Conservation (phyloP, 2,113 vertebrate genomes). For the Athene noctua region DNA sequence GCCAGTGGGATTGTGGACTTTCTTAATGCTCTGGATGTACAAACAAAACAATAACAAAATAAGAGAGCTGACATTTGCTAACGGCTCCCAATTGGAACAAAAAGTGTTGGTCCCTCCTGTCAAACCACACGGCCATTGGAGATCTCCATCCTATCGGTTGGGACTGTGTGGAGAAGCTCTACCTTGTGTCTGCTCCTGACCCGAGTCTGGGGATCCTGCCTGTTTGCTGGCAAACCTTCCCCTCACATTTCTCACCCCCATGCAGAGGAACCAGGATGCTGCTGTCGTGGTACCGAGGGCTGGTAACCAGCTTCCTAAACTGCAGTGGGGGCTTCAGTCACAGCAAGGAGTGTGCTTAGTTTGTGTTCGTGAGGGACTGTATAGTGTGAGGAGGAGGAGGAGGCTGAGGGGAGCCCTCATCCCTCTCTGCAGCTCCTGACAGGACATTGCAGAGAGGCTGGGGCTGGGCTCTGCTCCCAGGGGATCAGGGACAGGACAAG, state of each 20-base stretch:
- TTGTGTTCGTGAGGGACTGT: neutral
- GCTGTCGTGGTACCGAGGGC: neutral
- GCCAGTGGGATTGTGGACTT: neutral
- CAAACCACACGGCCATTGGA: neutral
- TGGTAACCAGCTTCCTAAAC: neutral
- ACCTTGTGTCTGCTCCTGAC: neutral
- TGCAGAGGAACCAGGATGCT: neutral
- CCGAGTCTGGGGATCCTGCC: accelerated
- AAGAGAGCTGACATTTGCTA: neutral
- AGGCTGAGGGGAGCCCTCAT: no score
- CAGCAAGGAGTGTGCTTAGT: neutral
- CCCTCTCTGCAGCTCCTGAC: no score
- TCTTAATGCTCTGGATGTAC: neutral
- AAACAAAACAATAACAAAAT: accelerated
- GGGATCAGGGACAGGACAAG: no score
- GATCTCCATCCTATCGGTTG: accelerated
- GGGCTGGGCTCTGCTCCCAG: no score
- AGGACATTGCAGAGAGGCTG: no score
- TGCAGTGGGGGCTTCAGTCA: neutral
- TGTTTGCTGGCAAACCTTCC: neutral
- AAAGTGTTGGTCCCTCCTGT: neutral
- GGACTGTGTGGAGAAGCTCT: neutral
- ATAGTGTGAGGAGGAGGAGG: no score
- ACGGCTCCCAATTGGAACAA: neutral
- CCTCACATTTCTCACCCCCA: neutral